Base-by-base conservation (phyloP, 2,113 vertebrate genomes). In the Leptobrachium leishanense region DNA sequence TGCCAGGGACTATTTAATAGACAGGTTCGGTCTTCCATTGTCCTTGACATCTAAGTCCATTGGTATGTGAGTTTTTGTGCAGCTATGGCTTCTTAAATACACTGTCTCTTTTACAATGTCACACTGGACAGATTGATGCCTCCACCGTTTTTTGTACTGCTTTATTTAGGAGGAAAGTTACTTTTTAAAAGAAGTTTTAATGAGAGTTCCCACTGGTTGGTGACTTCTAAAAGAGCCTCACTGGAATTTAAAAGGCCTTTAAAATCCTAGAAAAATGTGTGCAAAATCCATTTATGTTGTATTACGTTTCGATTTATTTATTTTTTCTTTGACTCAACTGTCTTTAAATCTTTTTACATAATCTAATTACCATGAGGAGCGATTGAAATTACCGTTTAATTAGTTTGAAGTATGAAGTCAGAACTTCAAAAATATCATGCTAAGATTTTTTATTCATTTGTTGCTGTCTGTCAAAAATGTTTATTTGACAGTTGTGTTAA, bases 341-440 rank as follows among this genome's bases (percentile, higher is more conserved):
- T 81, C 76, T 88, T 85, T 83, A 77, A 81, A 79, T 11, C 80
- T 85, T 70, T 50, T 50, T 50, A 50, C 46, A 50, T 8, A 50
- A 50, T 50, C 8, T 8, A 4, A 50, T 50, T 50, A 8, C 46
- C 8, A 50, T 50, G 8, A 8, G 46, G 4, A 50, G 46, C 46
- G 4, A 31, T 31, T 31, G 20, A 31, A 31, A 31, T 31, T 31
- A 31, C 20, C 20, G 20, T 31, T 31, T 31, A 31, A 31, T 31
- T 31, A 31, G 20, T 31, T 31, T 31, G 20, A 31, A 1, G 20
- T 31, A 31, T 31, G 20, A 31, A 31, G 20, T 31, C 20, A 31
- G 20, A 31, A 31, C 20, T 31, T 31, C 20, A 31, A 31, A 31
- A 31, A 31, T 31, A 31, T 31, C 20, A 31, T 31, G 20, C 20